Percentiles rank a stretch among this genome's conserved stretches.
These are phyloP conservation scores for Neogale vison DNA, from an alignment of 2,113 vertebrate genomes.

Conservation along the genomic window DNA sequence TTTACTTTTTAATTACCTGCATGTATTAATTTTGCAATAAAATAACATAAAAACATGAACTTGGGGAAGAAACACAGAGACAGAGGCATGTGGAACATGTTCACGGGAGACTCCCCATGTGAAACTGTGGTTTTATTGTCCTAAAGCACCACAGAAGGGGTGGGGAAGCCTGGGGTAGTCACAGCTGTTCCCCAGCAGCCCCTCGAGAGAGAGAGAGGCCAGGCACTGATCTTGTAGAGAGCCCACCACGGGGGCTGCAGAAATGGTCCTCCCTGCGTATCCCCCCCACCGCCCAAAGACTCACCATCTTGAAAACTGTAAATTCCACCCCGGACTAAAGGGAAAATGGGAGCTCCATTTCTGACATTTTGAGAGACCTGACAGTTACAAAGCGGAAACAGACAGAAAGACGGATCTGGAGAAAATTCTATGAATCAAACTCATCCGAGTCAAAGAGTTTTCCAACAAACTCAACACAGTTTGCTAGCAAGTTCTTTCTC, in stretches of 20 bases:
- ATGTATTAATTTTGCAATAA: not conserved
- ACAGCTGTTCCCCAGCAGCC: accelerated
- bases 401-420: not conserved
- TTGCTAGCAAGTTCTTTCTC: not conserved
- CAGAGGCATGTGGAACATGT: not conserved
- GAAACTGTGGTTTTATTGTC: not conserved
- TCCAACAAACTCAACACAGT: not conserved
- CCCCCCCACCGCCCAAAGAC: too few relatives aligned
- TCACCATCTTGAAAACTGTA: not conserved
- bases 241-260: too few relatives aligned
- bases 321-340: not conserved
- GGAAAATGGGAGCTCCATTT: not conserved
- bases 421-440: not conserved
- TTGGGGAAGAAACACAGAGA: not conserved
- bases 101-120: not conserved
- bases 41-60: not conserved
- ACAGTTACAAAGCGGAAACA: not conserved
- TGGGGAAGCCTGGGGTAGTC: too few relatives aligned
- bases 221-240: accelerated
- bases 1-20: not conserved
- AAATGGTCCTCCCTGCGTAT: accelerated
- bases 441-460: not conserved
- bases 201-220: too few relatives aligned
- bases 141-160: accelerated
- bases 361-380: not conserved